Conservation (phyloP, 2,888 invertebrate species). For the Melipona beecheii region DNA sequence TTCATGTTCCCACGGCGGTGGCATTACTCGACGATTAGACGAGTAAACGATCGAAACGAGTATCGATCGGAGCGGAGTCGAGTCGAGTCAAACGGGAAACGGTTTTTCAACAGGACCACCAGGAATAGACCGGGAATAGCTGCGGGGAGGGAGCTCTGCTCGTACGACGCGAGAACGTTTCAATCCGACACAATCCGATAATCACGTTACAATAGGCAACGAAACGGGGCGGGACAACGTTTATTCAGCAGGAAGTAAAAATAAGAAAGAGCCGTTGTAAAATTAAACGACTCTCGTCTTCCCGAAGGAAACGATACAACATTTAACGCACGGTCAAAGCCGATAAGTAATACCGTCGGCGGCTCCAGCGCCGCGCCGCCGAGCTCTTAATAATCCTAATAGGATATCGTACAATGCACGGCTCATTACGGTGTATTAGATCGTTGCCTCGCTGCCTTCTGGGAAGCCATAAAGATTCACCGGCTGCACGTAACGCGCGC, state of each 20-base stretch:
- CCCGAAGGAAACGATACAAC: conserved; percentile 35
- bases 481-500: conserved; percentile 56
- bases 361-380: conserved; percentile 14
- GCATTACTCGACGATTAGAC: not conserved
- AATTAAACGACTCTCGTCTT: conserved; percentile 8
- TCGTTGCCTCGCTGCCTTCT: conserved; percentile 66
- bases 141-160: not conserved
- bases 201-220: not conserved
- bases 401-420: conserved; percentile 66
- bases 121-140: not conserved
- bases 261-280: not conserved
- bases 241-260: not conserved
- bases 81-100: not conserved
- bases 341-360: conserved; percentile 54
- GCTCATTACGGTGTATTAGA: conserved; percentile 72
- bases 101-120: not conserved
- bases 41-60: not conserved
- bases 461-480: conserved; percentile 70
- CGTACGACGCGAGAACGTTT: not conserved
- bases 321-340: conserved; percentile 44
- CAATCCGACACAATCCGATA: not conserved
- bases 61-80: not conserved
- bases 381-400: conserved; percentile 66
- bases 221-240: not conserved
- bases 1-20: not conserved